Percentiles rank a stretch among this genome's conserved stretches.
Conservation (phyloP, 1,140 invertebrate genomes). For the Zaprionus camerounensis region DNA sequence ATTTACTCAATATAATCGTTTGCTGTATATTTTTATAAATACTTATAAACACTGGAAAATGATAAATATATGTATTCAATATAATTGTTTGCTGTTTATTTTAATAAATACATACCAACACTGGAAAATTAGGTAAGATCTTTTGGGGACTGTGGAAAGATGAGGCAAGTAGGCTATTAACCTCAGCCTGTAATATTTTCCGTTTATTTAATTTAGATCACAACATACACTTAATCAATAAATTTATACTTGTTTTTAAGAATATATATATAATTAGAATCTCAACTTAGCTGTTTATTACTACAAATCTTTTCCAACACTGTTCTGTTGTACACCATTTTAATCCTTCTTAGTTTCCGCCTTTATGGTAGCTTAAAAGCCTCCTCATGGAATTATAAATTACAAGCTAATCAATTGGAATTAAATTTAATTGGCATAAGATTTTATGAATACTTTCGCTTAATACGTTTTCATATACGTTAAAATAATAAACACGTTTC, state of each 20-base stretch:
- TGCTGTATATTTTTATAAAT: too few species aligned
- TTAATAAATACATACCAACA: too few species aligned
- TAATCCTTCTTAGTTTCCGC: not conserved
- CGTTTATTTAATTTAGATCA: too few species aligned
- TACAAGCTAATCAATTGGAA: constrained; percentile 9
- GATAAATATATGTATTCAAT: not conserved
- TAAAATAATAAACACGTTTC: constrained; percentile 21
- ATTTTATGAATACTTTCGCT: not conserved
- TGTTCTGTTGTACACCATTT: not conserved
- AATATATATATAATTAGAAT: not conserved
- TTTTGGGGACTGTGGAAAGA: too few species aligned
- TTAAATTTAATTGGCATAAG: not conserved
- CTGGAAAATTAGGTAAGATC: not conserved
- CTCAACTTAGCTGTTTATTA: not conserved
- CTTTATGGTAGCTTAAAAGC: not conserved
- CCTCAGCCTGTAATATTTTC: too few species aligned
- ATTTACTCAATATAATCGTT: not conserved
- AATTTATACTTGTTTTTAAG: too few species aligned
- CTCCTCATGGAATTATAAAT: not conserved
- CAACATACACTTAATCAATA: too few species aligned
- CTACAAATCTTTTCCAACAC: not conserved
- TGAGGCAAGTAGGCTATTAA: too few species aligned
- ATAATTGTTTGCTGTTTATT: too few species aligned
- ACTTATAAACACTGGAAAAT: too few species aligned
- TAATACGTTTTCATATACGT: not conserved